Evolutionary conservation across 2,797 vertebrate species (phyloP).

Genomic region (Valencia hispanica): DNA sequence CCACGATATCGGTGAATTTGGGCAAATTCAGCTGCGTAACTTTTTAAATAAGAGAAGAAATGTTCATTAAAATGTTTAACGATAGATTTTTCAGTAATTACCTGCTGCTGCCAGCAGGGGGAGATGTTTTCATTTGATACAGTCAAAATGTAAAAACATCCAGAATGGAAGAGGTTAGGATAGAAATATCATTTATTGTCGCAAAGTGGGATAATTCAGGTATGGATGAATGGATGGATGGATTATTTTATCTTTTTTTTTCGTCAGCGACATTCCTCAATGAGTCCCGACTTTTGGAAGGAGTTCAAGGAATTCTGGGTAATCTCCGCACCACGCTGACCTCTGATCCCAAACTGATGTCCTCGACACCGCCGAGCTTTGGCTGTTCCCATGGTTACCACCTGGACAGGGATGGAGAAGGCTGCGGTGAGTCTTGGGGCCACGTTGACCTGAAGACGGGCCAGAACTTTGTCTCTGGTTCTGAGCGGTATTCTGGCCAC

Average conservation of each 20-base stretch:
- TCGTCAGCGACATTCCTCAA: constrained; percentile 80
- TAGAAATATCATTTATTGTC: too few relatives aligned
- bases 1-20: constrained; percentile 81
- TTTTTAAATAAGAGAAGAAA: neutral
- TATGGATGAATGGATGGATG: neutral
- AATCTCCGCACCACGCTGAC: constrained; percentile 74
- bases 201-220: too few relatives aligned
- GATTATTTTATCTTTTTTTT: constrained; percentile 12
- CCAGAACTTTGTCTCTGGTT: too few relatives aligned
- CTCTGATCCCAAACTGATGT: constrained; percentile 71
- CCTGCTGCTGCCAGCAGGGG: too few relatives aligned
- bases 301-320: constrained; percentile 77
- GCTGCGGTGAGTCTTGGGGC: constrained; percentile 84
- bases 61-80: too few relatives aligned
- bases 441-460: too few relatives aligned
- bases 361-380: constrained; percentile 69
- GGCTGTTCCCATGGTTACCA: constrained; percentile 84
- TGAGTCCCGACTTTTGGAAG: constrained; percentile 76
- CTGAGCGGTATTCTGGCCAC: too few relatives aligned
- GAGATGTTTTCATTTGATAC: too few relatives aligned
- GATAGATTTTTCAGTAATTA: too few relatives aligned
- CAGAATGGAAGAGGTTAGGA: too few relatives aligned
- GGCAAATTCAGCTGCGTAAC: neutral
- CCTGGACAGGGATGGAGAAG: constrained; percentile 61
- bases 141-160: too few relatives aligned